These are phyloP conservation scores for Caenorhabditis auriculariae DNA, from an alignment of 2,888 invertebrate species.

Conservation along the genomic window DNA sequence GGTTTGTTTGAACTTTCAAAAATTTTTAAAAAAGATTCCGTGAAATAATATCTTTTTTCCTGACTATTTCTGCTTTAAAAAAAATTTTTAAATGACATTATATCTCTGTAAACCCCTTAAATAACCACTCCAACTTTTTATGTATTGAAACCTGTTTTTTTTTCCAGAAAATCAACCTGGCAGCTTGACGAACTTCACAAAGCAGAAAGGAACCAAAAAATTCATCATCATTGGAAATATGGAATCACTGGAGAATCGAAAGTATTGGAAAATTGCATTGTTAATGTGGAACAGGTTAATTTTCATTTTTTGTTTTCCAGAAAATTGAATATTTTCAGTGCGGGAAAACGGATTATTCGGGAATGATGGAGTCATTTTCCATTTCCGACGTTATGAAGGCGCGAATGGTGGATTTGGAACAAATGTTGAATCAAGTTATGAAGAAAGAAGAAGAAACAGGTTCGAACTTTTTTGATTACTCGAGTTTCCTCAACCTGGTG, in stretches of 20 bases:
- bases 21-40: too few species aligned
- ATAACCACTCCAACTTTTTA: too few species aligned
- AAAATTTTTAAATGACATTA: constrained; percentile 1
- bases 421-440: constrained; percentile 52
- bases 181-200: constrained; percentile 47
- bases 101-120: too few species aligned
- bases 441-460: constrained; percentile 51
- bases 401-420: constrained; percentile 50
- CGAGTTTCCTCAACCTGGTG: background rate
- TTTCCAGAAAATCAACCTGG: constrained; percentile 44
- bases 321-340: constrained; percentile 26
- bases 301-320: background rate
- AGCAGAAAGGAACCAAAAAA: constrained; percentile 48
- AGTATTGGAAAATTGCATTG: constrained; percentile 51
- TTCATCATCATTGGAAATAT: constrained; percentile 55
- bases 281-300: constrained; percentile 54
- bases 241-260: constrained; percentile 43
- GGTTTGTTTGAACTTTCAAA: too few species aligned
- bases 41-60: background rate
- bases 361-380: constrained; percentile 51
- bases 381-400: constrained; percentile 55
- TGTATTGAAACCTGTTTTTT: constrained; percentile 12
- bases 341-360: constrained; percentile 51
- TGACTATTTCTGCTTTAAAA: background rate
- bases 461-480: constrained; percentile 1